Percentiles rank a stretch among this genome's conserved stretches.
Evolutionary conservation across 2,113 vertebrate species (phyloP).

Genomic region (Progne subis): DNA sequence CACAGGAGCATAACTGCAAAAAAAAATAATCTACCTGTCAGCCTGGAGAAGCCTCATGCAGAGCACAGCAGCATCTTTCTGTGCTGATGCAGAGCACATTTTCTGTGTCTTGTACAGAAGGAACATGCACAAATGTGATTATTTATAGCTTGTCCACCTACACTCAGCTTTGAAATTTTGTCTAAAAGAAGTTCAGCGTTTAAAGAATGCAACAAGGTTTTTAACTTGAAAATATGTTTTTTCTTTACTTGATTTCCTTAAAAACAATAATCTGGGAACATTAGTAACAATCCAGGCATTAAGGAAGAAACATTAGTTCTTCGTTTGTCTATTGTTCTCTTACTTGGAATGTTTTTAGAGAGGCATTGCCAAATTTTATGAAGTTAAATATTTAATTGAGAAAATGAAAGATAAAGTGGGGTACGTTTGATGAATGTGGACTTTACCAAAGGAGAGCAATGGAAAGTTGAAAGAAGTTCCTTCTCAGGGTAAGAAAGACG

Average conservation of each 20-base stretch:
- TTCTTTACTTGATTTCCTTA: not conserved
- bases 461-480: not conserved
- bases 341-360: conserved; percentile 55
- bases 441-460: conserved; percentile 22
- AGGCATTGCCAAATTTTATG: conserved; percentile 37
- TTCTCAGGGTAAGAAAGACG: not conserved
- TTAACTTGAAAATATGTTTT: not conserved
- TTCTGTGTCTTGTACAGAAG: conserved; percentile 26
- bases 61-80: conserved; percentile 10
- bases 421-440: conserved; percentile 29
- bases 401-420: conserved; percentile 34
- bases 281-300: not conserved
- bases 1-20: not conserved
- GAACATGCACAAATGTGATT: conserved; percentile 42
- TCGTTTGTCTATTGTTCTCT: conserved; percentile 57
- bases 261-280: conserved; percentile 33
- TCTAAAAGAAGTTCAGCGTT: conserved; percentile 11
- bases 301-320: conserved; percentile 48
- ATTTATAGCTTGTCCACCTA: conserved; percentile 61
- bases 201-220: not conserved
- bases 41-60: not conserved
- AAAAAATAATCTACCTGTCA: conserved; percentile 19
- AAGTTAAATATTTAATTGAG: conserved; percentile 45
- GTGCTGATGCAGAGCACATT: conserved; percentile 4
- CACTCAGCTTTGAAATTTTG: conserved; percentile 16